Evolutionary conservation across 2,797 vertebrate genomes (phyloP), one percentile per base, ranked within the genome.

Genomic region (Acomys russatus): DNA sequence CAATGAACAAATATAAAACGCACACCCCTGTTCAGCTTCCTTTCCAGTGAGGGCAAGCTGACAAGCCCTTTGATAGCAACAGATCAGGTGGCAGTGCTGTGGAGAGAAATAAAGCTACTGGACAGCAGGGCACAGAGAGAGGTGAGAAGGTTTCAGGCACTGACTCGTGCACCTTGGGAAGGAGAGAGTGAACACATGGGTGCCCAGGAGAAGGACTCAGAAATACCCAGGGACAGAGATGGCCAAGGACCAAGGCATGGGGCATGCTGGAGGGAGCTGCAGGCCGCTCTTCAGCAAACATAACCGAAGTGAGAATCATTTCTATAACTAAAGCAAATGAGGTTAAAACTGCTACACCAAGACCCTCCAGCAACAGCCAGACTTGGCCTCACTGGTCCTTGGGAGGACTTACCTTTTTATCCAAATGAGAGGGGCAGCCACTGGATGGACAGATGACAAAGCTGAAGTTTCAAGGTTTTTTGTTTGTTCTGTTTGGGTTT

Each of bases 261-360:
- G 14, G n/a, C 25, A 0, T 12, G 83, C 25, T 54, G 64, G 70
- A 51, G 25, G 2, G 3, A 22, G 15, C n/a, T 14, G 4, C 9
- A 20, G n/a, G 49, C 15, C 1, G 6, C 12, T 3, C 51, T 59
- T 1, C 0, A 6, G 35, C 2, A 20, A 56, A 4, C 11, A 56
- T 20, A 79, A 28, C 6, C 14, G 22, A 35, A 9, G 1, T 30
- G 22, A 28, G 17, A 73, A 44, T 44, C 44, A 44, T 44, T 44
- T 44, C 44, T 9, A 61, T 54, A 80, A 22, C 10, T 18, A 25
- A 0, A 28, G 4, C 59, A 49, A n/a, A 3, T 0, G 0, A 4
- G 44, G 22, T 18, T 4, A 63, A n/a, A 91, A 59, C 6, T 56
- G n/a, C 49, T 1, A 0, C 15, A 51, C 80, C 22, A 23, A 4